Conservation (phyloP, 2,888 invertebrate genomes). For the Argyra leucocephala region DNA sequence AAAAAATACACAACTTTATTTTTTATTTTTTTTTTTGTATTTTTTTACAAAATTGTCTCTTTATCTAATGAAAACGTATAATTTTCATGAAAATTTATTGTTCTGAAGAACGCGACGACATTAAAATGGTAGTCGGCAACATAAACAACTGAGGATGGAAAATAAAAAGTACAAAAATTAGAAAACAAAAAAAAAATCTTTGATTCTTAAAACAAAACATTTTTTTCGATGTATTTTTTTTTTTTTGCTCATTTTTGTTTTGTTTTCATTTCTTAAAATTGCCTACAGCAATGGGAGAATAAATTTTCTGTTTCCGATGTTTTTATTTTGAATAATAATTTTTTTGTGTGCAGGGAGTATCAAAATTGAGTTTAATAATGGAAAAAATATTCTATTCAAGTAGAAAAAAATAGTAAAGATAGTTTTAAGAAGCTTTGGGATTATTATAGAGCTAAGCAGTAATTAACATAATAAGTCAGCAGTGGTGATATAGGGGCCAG, state of each 20-base stretch:
- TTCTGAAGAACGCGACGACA: conserved; percentile 3
- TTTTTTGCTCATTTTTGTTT: background rate
- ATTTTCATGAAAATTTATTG: conserved; percentile 6
- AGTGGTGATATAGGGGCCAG: too few relatives aligned
- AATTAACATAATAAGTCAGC: too few relatives aligned
- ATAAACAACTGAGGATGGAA: background rate
- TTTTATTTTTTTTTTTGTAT: background rate
- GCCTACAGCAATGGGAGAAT: too few relatives aligned
- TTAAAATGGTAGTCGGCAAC: background rate
- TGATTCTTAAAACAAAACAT: background rate
- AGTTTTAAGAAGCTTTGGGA: too few relatives aligned
- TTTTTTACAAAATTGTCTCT: background rate
- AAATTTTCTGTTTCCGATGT: background rate
- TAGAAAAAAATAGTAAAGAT: too few relatives aligned
- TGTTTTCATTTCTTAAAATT: too few relatives aligned
- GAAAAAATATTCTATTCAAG: too few relatives aligned
- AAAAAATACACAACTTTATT: background rate
- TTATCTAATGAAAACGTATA: conserved; percentile 1
- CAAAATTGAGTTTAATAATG: too few relatives aligned
- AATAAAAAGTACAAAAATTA: too few relatives aligned
- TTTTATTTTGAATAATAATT: background rate
- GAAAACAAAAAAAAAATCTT: too few relatives aligned
- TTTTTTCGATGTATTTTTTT: background rate
- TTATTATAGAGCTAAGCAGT: too few relatives aligned
- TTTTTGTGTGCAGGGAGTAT: background rate